Evolutionary conservation across 2,888 invertebrate species (phyloP).

Genomic region (Apoderus coryli): DNA sequence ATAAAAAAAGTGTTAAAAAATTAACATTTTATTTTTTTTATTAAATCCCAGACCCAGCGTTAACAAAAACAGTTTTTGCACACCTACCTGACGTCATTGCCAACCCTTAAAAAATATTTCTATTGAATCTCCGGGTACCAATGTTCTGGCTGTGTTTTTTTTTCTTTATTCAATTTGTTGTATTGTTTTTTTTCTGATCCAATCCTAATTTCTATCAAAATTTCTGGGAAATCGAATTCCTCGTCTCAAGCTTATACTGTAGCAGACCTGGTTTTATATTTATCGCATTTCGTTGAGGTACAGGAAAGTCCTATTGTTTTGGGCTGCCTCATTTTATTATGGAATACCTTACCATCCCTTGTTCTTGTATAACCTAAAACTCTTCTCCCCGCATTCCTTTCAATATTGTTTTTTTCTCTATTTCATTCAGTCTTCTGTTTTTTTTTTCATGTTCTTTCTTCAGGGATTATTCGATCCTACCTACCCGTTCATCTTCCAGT

Average conservation of each 20-base stretch:
- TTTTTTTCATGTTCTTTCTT: constrained; percentile 1
- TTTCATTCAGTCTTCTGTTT: constrained; percentile 3
- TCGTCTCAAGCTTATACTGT: constrained; percentile 3
- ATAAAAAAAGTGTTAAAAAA: too few species aligned
- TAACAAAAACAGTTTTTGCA: too few species aligned
- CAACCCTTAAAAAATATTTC: too few species aligned
- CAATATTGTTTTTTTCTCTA: constrained; percentile 3
- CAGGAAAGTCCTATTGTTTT: not conserved
- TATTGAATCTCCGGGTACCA: not conserved
- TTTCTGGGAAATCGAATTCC: not conserved
- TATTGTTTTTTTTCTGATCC: constrained; percentile 7
- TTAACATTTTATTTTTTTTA: too few species aligned
- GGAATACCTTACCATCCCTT: constrained; percentile 5
- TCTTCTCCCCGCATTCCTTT: constrained; percentile 7
- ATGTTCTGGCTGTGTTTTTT: constrained; percentile 4
- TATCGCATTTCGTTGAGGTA: constrained; percentile 6
- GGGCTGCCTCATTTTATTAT: constrained; percentile 4
- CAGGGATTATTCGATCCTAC: constrained; percentile 2
- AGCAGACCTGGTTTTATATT: constrained; percentile 7
- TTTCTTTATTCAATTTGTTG: not conserved
- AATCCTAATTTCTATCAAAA: not conserved
- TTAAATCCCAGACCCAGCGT: constrained; percentile 3
- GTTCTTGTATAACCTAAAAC: constrained; percentile 8
- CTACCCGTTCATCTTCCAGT: not conserved
- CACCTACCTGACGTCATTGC: too few species aligned